A percentile compares a stretch with the other conserved stretches of the same genome.
Conservation (phyloP, 2,797 vertebrate genomes). For the Enoplosus armatus region DNA sequence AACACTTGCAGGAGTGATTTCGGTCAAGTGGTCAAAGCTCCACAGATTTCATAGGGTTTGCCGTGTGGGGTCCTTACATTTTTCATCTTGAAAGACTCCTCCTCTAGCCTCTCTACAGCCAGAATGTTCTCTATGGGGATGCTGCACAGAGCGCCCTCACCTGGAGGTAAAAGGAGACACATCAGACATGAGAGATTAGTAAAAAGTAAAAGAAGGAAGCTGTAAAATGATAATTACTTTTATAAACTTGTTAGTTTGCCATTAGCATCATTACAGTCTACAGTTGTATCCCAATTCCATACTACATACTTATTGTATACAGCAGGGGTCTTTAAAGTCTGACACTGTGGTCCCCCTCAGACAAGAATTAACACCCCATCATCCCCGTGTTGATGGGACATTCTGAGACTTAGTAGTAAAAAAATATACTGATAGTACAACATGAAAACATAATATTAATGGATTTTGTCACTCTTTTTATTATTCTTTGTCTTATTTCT, state of each 20-base stretch:
- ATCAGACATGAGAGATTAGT: conserved; percentile 19
- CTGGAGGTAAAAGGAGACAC: conserved; percentile 77
- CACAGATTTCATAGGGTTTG: not conserved
- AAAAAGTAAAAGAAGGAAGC: not conserved
- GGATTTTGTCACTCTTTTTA: no score
- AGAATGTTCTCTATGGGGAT: conserved; percentile 99
- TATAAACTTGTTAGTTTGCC: not conserved
- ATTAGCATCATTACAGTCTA: not conserved
- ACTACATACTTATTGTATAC: not conserved
- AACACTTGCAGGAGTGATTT: not conserved
- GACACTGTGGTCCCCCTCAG: not conserved
- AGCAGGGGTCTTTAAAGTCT: not conserved
- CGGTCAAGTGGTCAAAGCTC: conserved; percentile 1
- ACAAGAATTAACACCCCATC: not conserved
- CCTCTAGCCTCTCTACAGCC: conserved; percentile 96
- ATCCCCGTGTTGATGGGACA: not conserved
- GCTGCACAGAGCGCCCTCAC: conserved; percentile 94
- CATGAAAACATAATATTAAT: no score
- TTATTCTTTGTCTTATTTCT: no score
- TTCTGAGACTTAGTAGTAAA: no score
- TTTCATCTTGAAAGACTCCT: conserved; percentile 99
- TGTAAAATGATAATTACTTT: not conserved
- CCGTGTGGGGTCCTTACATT: conserved; percentile 88
- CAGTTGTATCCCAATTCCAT: no score
- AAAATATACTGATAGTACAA: no score